These are phyloP conservation scores for Miltochrista miniata DNA, from an alignment of 2,888 invertebrate species.

Conservation along the genomic window DNA sequence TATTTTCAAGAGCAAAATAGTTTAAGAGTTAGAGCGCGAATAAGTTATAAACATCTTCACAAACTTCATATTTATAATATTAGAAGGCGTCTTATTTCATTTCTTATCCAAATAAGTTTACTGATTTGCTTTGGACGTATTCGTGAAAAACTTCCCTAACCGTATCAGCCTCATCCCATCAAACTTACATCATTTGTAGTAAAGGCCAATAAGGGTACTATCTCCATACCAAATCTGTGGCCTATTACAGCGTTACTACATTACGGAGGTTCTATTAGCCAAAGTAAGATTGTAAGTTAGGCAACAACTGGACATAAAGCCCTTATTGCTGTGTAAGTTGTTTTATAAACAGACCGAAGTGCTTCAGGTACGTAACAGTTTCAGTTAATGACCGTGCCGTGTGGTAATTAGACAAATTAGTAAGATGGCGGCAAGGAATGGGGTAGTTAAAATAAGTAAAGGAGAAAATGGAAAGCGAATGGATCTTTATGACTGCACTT, in stretches of 20 bases:
- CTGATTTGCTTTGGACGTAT: neutral
- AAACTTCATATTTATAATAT: no score
- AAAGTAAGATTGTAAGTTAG: constrained; percentile 22
- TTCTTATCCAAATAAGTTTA: neutral
- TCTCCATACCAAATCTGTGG: constrained; percentile 20
- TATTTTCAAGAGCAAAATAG: no score
- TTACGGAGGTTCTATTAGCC: constrained; percentile 8
- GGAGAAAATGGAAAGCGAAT: constrained; percentile 20
- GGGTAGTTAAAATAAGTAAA: constrained; percentile 29
- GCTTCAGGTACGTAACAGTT: constrained; percentile 27
- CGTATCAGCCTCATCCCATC: constrained; percentile 20
- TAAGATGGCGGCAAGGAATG: constrained; percentile 24
- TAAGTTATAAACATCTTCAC: no score
- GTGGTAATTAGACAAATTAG: constrained; percentile 35
- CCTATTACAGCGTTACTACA: constrained; percentile 18
- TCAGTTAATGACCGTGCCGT: constrained; percentile 31
- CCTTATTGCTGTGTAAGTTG: constrained; percentile 19
- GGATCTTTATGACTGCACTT: no score
- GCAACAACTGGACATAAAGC: constrained; percentile 31
- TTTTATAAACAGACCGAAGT: constrained; percentile 21
- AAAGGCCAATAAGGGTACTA: constrained; percentile 21
- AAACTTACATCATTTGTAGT: constrained; percentile 26
- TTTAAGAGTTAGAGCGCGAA: no score
- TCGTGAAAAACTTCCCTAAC: constrained; percentile 16
- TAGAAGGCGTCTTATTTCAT: no score